Evolutionary conservation across 1,140 invertebrate genomes (phyloP).

Genomic region (Dreissena rostriformis): DNA sequence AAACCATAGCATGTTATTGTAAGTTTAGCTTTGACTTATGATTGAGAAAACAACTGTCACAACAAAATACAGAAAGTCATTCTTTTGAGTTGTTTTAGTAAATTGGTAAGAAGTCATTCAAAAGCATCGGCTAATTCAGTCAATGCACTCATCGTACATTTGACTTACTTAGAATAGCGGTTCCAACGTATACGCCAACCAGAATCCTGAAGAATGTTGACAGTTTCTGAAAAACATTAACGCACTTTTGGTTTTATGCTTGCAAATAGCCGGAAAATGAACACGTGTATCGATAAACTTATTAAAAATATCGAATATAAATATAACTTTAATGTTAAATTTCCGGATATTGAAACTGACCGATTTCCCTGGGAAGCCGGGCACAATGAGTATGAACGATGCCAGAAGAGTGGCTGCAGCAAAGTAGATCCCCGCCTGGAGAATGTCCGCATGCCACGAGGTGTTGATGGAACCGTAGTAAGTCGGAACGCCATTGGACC

Average conservation of each 20-base stretch:
- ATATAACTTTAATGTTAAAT: not conserved
- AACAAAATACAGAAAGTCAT: no score
- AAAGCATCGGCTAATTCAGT: no score
- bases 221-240: slow-evolving; percentile 84
- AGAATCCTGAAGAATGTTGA: slow-evolving; percentile 95
- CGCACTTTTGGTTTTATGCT: not conserved
- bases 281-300: not conserved
- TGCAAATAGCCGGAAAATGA: no score
- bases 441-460: slow-evolving; percentile 94
- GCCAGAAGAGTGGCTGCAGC: slow-evolving; percentile 95
- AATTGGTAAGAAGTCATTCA: no score
- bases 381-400: slow-evolving; percentile 91
- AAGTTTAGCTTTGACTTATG: no score
- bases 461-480: slow-evolving; percentile 96
- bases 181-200: slow-evolving; percentile 94
- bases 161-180: slow-evolving; percentile 93
- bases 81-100: no score
- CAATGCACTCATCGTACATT: no score
- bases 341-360: slow-evolving; percentile 85
- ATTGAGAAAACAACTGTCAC: no score
- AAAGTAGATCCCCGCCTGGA: slow-evolving; percentile 90
- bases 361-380: slow-evolving; percentile 94
- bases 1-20: no score
- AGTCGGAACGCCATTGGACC: slow-evolving; percentile 92
- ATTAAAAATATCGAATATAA: not conserved